phyloP scores from a whole-genome alignment of 2,797 vertebrate genomes.

The Pseudomugil gertrudae region DNA sequence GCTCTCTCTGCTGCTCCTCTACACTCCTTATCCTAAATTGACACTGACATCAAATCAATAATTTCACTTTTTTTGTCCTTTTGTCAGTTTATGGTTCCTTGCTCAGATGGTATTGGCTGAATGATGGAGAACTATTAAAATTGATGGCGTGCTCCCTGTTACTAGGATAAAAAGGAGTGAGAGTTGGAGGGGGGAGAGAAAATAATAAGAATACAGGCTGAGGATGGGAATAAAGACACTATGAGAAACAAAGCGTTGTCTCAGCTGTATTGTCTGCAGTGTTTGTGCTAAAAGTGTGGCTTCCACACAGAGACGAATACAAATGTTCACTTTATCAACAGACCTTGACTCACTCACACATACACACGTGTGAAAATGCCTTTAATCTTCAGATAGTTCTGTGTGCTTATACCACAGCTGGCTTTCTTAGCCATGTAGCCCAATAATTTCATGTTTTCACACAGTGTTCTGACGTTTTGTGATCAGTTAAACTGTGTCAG shows the following conservation, averaged over 20 bases:
- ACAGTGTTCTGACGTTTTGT: slow-evolving; percentile 54
- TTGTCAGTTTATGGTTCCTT: slow-evolving; percentile 61
- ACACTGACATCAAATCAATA: slow-evolving; percentile 80
- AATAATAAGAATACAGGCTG: slow-evolving; percentile 9
- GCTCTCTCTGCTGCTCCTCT: slow-evolving; percentile 34
- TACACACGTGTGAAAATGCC: neutral
- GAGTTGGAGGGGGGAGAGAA: slow-evolving; percentile 20
- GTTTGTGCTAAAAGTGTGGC: slow-evolving; percentile 24
- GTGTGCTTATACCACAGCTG: slow-evolving; percentile 31
- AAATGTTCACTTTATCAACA: slow-evolving; percentile 26
- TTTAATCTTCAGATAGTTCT: slow-evolving; percentile 12
- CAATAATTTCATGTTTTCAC: slow-evolving; percentile 40
- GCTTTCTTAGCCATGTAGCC: slow-evolving; percentile 4
- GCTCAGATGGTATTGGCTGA: slow-evolving; percentile 50
- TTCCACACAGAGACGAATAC: slow-evolving; percentile 13
- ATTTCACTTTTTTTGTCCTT: slow-evolving; percentile 67
- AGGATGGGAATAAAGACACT: slow-evolving; percentile 2
- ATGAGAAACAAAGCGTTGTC: slow-evolving; percentile 3
- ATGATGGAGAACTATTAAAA: slow-evolving; percentile 44
- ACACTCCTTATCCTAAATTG: slow-evolving; percentile 65
- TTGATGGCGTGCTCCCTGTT: slow-evolving; percentile 44
- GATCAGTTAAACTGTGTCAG: slow-evolving; percentile 60
- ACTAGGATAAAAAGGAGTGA: slow-evolving; percentile 27
- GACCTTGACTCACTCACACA: slow-evolving; percentile 26
- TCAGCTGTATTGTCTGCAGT: slow-evolving; percentile 19